A percentile compares a stretch with the other conserved stretches of the same genome.
These are phyloP conservation scores for Poeciliopsis turrubarensis DNA, from an alignment of 2,113 vertebrate genomes.

Conservation along the genomic window DNA sequence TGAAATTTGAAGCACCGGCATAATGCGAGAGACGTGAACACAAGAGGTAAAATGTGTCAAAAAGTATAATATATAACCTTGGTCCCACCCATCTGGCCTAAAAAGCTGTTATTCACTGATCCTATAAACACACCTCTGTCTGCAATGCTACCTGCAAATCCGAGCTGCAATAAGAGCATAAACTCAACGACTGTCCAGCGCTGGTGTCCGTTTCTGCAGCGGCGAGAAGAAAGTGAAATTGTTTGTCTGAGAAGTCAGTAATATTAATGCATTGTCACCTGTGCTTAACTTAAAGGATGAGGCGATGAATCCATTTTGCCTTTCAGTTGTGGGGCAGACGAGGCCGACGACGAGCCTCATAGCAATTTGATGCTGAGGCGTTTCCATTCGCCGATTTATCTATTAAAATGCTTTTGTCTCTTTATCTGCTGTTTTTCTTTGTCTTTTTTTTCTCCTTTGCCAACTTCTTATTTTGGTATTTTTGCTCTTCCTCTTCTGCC, in stretches of 20 bases:
- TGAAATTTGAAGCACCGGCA: not conserved
- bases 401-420: not conserved
- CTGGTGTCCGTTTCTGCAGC: not conserved
- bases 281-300: not conserved
- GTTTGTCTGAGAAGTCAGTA: not conserved
- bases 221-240: not conserved
- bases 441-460: not conserved
- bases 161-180: not conserved
- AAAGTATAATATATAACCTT: not conserved
- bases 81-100: not conserved
- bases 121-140: not conserved
- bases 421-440: not conserved
- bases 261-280: not conserved
- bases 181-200: not conserved
- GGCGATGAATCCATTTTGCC: not conserved
- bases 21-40: not conserved
- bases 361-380: not conserved
- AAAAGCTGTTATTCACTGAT: not conserved
- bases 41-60: not conserved
- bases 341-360: not conserved
- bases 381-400: not conserved
- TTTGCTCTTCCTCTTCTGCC: slow-evolving; percentile 56
- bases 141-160: too few relatives aligned
- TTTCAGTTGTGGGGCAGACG: not conserved
- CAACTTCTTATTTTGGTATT: slow-evolving; percentile 5